Evolutionary conservation across 1,140 invertebrate species (phyloP).

Genomic region (Trachelipus rathkii): DNA sequence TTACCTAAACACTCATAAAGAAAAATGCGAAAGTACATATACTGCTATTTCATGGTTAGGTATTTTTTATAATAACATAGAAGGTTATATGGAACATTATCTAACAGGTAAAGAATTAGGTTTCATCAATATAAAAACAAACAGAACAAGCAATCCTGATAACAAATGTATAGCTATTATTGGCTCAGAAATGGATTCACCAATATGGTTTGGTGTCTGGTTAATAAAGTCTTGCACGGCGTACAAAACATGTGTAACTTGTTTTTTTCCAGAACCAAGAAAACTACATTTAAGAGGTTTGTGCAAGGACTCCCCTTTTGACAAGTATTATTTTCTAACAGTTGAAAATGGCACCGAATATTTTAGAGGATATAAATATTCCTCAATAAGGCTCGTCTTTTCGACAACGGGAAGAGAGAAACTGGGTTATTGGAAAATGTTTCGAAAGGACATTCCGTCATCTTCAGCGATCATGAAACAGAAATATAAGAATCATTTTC

Average conservation of each 20-base stretch:
- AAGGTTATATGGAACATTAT: conserved; percentile 31
- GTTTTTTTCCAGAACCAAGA: conserved; percentile 21
- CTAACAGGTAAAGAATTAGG: background rate
- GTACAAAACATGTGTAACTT: conserved; percentile 35
- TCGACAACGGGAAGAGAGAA: too few species aligned
- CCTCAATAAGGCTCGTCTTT: too few species aligned
- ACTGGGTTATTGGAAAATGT: too few species aligned
- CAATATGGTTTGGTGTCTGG: conserved; percentile 28
- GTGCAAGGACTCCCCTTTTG: conserved; percentile 36
- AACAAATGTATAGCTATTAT: conserved; percentile 36
- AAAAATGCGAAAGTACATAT: conserved; percentile 29
- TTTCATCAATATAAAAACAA: conserved; percentile 28
- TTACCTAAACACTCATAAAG: background rate
- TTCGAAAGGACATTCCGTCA: background rate
- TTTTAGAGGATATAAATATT: too few species aligned
- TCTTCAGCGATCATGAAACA: background rate
- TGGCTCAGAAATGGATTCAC: conserved; percentile 36
- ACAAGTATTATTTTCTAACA: conserved; percentile 21
- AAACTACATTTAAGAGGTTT: conserved; percentile 36
- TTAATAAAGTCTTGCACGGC: conserved; percentile 38
- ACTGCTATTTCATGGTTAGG: conserved; percentile 36
- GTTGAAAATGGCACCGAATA: too few species aligned
- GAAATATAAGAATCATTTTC: conserved; percentile 10
- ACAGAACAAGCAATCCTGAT: conserved; percentile 19
- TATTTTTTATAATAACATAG: conserved; percentile 27